phyloP scores from a whole-genome alignment of 2,888 invertebrate genomes.

The Drosophila mulleri region DNA sequence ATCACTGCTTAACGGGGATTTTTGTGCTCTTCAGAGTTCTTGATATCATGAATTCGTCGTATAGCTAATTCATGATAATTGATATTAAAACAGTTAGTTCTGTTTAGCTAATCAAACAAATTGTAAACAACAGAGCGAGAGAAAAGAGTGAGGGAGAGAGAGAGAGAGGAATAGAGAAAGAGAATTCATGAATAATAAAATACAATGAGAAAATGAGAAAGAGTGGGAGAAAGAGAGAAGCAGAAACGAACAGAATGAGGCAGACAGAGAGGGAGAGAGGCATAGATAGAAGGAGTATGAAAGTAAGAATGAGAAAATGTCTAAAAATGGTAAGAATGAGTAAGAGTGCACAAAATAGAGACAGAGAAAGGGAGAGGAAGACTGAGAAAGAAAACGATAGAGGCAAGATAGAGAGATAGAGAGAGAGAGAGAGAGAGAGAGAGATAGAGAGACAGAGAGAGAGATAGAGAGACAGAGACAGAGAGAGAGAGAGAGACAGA shows the following conservation, averaged over 20 bases:
- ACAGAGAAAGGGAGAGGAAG: neutral
- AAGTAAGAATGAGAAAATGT: too few relatives aligned
- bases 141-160: neutral
- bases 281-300: neutral
- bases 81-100: neutral
- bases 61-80: neutral
- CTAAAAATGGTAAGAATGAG: too few relatives aligned
- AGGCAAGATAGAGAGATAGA: too few relatives aligned
- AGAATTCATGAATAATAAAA: too few relatives aligned
- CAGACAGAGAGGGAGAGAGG: neutral
- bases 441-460: neutral
- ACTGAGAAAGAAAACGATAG: too few relatives aligned
- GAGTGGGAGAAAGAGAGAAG: neutral
- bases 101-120: neutral
- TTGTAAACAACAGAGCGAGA: neutral
- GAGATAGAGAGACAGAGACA: too few relatives aligned
- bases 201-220: too few relatives aligned
- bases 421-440: neutral
- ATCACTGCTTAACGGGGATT: neutral
- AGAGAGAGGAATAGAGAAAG: neutral
- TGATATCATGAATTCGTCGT: constrained; percentile 4
- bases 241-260: neutral
- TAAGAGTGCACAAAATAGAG: neutral
- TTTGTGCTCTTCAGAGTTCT: too few relatives aligned
- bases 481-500: neutral